Evolutionary conservation across 2,113 vertebrate genomes (phyloP), one percentile per base, ranked within the genome.

Genomic region (Polypterus senegalus): DNA sequence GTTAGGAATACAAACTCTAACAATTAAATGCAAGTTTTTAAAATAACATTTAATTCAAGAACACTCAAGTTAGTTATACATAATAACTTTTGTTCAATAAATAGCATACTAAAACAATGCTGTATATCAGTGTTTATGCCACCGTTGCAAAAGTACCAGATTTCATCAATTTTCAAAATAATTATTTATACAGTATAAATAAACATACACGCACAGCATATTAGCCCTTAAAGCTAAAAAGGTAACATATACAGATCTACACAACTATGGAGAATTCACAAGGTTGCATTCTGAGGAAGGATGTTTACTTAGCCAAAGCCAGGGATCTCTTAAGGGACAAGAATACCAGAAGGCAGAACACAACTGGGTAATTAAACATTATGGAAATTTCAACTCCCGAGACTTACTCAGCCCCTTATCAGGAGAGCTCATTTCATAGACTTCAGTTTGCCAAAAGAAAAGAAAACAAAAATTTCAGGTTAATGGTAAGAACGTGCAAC

Each of bases 331-430:
- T 52, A 9, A 43, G 52, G 58, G 52, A 54, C 43, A 58, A 11
- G 49, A 46, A 46, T 46, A 64, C 43, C 62, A 48, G 49, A 65
- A 64, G 43, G 51, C 3, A 48, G 47, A 51, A 47, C 53, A 73
- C 66, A 73, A 54, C 52, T 68, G 66, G 2, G 62, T 7, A 65
- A 44, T 4, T 61, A 67, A 4, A 61, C 48, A 9, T 27, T 65
- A 66, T 47, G 44, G 10, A 52, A 62, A 67, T 45, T 62, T 3
- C 59, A 63, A 61, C 5, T 49, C 61, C 10, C 46, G 9, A n/a
- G 69, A 87, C 81, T 89, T 86, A 84, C 81, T 48, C 76, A 77
- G 71, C 66, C 83, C 69, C 67, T 82, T 78, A 47, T 77, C 71
- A 62, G 75, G 69, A 73, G 75, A 77, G 72, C 65, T 88, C 67